Conservation (phyloP, 2,113 vertebrate species). For the Oreochromis niloticus region DNA sequence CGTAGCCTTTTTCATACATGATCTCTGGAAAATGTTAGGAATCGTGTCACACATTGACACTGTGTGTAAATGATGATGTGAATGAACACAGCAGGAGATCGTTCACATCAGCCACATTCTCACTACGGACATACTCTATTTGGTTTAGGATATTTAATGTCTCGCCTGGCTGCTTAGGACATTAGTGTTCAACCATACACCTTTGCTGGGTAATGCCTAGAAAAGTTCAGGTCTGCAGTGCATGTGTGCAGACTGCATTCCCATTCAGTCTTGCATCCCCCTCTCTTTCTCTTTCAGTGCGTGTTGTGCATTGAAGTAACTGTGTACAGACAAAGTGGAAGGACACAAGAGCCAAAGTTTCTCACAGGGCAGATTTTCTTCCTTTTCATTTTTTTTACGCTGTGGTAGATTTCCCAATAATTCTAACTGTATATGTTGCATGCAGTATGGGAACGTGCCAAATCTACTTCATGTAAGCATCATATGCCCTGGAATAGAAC, state of each 20-base stretch:
- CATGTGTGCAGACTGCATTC: neutral
- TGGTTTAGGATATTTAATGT: neutral
- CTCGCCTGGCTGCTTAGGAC: neutral
- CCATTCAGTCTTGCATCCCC: neutral
- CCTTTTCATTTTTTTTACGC: neutral
- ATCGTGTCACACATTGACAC: neutral
- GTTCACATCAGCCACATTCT: neutral
- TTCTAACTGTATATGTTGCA: neutral
- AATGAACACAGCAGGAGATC: neutral
- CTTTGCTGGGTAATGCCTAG: neutral
- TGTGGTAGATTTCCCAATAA: neutral
- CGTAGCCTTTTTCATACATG: neutral
- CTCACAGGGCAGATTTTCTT: neutral
- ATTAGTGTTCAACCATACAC: neutral
- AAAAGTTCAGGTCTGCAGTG: neutral
- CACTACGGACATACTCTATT: neutral
- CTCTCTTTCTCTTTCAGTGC: neutral
- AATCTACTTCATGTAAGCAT: neutral
- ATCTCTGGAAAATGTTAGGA: neutral
- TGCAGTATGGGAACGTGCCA: neutral
- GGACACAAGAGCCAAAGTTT: neutral
- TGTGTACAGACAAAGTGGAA: neutral
- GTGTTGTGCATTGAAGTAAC: neutral
- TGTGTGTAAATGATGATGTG: neutral
- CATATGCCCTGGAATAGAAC: neutral